Evolutionary conservation across 2,113 vertebrate genomes (phyloP).

Genomic region (Monopterus albus): DNA sequence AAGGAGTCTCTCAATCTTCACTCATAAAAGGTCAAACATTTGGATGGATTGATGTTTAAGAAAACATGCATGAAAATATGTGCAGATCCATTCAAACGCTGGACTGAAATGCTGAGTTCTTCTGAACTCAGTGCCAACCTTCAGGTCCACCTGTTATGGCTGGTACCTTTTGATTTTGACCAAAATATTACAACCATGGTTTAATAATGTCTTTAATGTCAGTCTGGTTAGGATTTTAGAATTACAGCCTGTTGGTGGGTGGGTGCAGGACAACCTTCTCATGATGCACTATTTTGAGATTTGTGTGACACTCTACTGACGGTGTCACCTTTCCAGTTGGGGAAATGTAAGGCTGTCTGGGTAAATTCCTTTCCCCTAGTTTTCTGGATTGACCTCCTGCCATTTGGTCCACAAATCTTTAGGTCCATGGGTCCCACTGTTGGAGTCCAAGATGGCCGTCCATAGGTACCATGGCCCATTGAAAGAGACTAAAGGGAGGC

Average conservation of each 20-base stretch:
- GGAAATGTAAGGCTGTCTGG: conserved; percentile 57
- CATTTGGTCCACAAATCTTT: conserved; percentile 74
- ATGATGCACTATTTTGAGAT: conserved; percentile 70
- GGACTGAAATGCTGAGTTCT: background rate
- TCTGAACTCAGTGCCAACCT: conserved; percentile 10
- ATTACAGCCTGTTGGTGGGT: conserved; percentile 50
- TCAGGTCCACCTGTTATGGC: background rate
- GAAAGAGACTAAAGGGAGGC: conserved; percentile 37
- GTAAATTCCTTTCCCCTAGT: conserved; percentile 75
- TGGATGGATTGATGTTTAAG: conserved; percentile 62
- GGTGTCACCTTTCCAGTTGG: conserved; percentile 76
- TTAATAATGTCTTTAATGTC: conserved; percentile 14
- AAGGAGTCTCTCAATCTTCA: conserved; percentile 51
- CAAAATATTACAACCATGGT: conserved; percentile 20
- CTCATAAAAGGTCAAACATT: conserved; percentile 32
- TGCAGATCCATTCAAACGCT: conserved; percentile 28
- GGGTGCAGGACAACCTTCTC: conserved; percentile 67
- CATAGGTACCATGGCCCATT: conserved; percentile 41
- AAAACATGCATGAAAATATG: conserved; percentile 51
- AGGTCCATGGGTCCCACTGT: conserved; percentile 55
- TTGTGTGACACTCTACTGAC: conserved; percentile 62
- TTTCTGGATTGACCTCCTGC: conserved; percentile 65
- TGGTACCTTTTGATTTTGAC: conserved; percentile 12
- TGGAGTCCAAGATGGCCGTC: conserved; percentile 50
- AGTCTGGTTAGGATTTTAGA: conserved; percentile 40